Base-by-base conservation (phyloP, 2,113 vertebrate genomes). In the Notarius lentiginosus region DNA sequence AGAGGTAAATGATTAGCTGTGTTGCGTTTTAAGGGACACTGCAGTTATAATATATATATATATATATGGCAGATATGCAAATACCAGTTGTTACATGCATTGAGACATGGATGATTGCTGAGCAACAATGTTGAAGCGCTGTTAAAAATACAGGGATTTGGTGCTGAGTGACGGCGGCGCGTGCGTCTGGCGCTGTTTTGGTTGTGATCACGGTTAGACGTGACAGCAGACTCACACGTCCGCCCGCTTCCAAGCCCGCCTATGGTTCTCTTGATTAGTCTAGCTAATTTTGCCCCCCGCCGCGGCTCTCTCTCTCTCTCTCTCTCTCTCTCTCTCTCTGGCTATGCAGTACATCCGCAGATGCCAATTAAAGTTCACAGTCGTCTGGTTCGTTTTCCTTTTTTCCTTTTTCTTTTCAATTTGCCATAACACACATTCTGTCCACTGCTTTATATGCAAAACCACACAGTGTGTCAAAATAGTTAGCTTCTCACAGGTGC, bases 221-320 rank as follows among this genome's bases (percentile, higher is more conserved):
- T 72, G 41, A 61, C 49, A 88, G 58, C 79, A 87, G 89, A 65
- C 86, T 63, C 58, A n/a, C 84, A 73, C 87, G 20, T 79, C 82
- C 58, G 63, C 87, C 70, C 60, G 84, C 76, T 83, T 76, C 73
- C 30, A 79, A 88, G 84, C 86, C 82, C 84, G 88, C 88, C 84
- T 89, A 83, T 88, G 84, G 87, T 86, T 86, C 89, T 76, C 85
- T 84, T 90, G 72, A 88, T 88, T 88, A 90, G 84, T 84, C 87
- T 81, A 72, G 84, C 87, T 90, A 86, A 90, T 88, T 90, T 88
- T 68, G 68, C 73, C 63, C 87, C 92, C 88, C 89, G 55, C 79
- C 79, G 55, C 79, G 41, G 82, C 80, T 70, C 61, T 56, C 27
- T 66, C 77, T 17, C 49, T 75, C 24, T 88, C 66, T 79, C 22